phyloP scores from a whole-genome alignment of 2,797 vertebrate genomes.

The Synanceia verrucosa region DNA sequence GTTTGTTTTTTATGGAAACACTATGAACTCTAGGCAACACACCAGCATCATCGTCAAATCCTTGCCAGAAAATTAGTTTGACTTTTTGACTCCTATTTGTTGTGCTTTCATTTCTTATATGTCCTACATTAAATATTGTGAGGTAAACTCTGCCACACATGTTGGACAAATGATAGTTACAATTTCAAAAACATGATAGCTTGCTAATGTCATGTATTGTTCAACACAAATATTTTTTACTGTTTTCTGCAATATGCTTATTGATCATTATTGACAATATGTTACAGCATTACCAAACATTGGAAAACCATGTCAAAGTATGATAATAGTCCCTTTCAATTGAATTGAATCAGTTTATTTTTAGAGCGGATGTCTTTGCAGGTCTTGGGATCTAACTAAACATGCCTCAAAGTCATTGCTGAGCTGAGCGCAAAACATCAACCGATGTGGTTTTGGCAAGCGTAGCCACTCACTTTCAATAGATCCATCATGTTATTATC shows the following conservation, averaged over 20 bases:
- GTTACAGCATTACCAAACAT: neutral
- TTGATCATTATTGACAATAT: neutral
- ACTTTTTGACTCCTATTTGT: neutral
- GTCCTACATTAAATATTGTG: neutral
- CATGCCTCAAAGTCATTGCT: neutral
- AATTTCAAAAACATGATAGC: neutral
- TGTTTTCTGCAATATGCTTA: conserved; percentile 3
- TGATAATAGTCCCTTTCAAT: neutral
- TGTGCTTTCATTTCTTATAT: neutral
- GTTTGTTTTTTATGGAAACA: neutral
- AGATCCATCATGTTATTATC: conserved; percentile 5
- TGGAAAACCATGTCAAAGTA: neutral
- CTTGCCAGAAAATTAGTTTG: neutral
- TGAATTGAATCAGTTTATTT: conserved; percentile 1
- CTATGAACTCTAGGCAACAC: neutral
- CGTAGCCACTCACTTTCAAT: conserved; percentile 13
- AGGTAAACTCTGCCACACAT: neutral
- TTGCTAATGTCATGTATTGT: neutral
- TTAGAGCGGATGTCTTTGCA: neutral
- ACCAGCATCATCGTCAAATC: neutral
- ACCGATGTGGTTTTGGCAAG: conserved; percentile 22
- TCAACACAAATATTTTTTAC: neutral
- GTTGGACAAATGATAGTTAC: neutral
- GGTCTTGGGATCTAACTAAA: neutral
- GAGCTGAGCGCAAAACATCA: neutral